Evolutionary conservation across 2,888 invertebrate genomes (phyloP).

Genomic region (Lasioglossum marginatum): DNA sequence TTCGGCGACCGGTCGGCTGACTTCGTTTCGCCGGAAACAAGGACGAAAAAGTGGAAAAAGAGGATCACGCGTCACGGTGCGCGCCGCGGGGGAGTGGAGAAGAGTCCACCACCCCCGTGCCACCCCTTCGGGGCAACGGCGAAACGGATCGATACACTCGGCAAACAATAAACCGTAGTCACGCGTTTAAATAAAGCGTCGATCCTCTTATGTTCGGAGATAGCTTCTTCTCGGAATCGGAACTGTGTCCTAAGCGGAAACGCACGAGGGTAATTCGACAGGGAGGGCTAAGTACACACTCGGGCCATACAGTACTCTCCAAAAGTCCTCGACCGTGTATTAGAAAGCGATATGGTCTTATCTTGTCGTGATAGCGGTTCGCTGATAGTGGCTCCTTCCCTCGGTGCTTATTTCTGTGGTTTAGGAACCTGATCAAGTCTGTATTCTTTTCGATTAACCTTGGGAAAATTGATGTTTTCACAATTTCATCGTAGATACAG

Average conservation of each 20-base stretch:
- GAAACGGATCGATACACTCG: constrained; percentile 45
- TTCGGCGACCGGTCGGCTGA: constrained; percentile 23
- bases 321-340: background rate
- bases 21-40: constrained; percentile 23
- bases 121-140: background rate
- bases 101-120: background rate
- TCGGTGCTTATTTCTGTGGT: background rate
- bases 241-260: constrained; percentile 31
- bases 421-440: background rate
- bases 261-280: constrained; percentile 32
- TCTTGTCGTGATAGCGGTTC: background rate
- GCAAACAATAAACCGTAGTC: constrained; percentile 50
- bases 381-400: background rate
- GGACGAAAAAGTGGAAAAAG: background rate
- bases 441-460: background rate
- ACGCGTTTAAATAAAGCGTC: constrained; percentile 46
- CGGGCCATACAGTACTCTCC: constrained; percentile 44
- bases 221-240: constrained; percentile 29
- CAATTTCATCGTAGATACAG: no score
- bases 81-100: background rate
- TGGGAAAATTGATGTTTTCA: background rate
- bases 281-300: constrained; percentile 68
- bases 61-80: background rate
- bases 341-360: background rate
- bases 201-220: constrained; percentile 21